phyloP scores from a whole-genome alignment of 2,888 invertebrate species.

The Deilephila porcellus region DNA sequence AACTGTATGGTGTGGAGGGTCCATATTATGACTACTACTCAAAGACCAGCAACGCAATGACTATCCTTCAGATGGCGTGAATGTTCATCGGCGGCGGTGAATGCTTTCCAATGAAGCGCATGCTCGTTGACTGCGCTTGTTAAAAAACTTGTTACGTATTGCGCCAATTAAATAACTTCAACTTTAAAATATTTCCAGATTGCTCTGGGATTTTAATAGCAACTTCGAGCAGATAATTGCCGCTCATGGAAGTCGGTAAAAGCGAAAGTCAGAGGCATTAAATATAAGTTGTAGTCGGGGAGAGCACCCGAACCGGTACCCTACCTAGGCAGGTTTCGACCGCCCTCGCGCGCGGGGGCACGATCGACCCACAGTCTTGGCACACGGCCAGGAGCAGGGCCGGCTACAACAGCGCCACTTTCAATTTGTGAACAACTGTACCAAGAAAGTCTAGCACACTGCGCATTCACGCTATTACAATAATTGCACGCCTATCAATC shows the following conservation, averaged over 20 bases:
- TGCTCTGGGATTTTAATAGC: neutral
- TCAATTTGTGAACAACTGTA: constrained; percentile 61
- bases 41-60: too few relatives aligned
- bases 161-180: neutral
- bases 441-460: constrained; percentile 50
- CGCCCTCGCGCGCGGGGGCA: constrained; percentile 45
- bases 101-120: too few relatives aligned
- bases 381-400: constrained; percentile 60
- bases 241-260: constrained; percentile 40
- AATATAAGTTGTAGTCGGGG: constrained; percentile 51
- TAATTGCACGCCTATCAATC: constrained; percentile 45
- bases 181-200: neutral
- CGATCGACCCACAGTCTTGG: constrained; percentile 72
- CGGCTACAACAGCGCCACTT: constrained; percentile 57
- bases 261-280: constrained; percentile 42
- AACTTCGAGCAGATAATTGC: neutral
- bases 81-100: too few relatives aligned
- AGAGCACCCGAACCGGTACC: constrained; percentile 37
- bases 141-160: too few relatives aligned
- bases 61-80: too few relatives aligned
- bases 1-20: too few relatives aligned
- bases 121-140: too few relatives aligned
- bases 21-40: too few relatives aligned
- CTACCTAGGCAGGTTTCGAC: constrained; percentile 42
- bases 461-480: constrained; percentile 40